Evolutionary conservation across 2,888 invertebrate genomes (phyloP).

Genomic region (Ephialtes manifestator): DNA sequence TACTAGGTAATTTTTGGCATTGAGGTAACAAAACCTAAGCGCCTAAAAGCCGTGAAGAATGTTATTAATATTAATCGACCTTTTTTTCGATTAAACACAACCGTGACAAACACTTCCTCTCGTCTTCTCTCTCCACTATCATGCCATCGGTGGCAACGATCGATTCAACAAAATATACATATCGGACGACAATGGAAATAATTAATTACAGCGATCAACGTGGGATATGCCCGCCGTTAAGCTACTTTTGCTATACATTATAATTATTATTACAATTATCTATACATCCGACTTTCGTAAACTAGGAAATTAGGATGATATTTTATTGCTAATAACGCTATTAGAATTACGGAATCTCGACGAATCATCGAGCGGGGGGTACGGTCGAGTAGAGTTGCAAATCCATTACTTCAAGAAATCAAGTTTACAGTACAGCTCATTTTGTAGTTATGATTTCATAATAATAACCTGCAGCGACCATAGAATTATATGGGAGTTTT

Average conservation of each 20-base stretch:
- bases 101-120: background rate
- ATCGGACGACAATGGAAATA: conserved; percentile 55
- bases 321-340: conserved; percentile 47
- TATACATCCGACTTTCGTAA: conserved; percentile 48
- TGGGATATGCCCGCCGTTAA: conserved; percentile 11
- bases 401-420: no score
- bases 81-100: conserved; percentile 32
- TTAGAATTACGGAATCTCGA: conserved; percentile 58
- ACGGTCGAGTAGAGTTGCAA: background rate
- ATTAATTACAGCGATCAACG: conserved; percentile 54
- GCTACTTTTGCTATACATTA: conserved; percentile 33
- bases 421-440: no score
- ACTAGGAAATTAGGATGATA: conserved; percentile 49
- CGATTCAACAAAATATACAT: conserved; percentile 59
- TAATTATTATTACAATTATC: conserved; percentile 34
- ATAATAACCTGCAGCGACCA: no score
- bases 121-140: conserved; percentile 11
- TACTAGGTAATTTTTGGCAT: conserved; percentile 73
- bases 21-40: conserved; percentile 70
- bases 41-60: conserved; percentile 63
- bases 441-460: no score
- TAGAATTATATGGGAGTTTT: background rate
- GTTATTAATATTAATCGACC: conserved; percentile 28
- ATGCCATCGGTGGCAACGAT: conserved; percentile 26
- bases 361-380: conserved; percentile 20